Conservation (phyloP, 2,113 vertebrate genomes). For the Protobothrops mucrosquamatus region DNA sequence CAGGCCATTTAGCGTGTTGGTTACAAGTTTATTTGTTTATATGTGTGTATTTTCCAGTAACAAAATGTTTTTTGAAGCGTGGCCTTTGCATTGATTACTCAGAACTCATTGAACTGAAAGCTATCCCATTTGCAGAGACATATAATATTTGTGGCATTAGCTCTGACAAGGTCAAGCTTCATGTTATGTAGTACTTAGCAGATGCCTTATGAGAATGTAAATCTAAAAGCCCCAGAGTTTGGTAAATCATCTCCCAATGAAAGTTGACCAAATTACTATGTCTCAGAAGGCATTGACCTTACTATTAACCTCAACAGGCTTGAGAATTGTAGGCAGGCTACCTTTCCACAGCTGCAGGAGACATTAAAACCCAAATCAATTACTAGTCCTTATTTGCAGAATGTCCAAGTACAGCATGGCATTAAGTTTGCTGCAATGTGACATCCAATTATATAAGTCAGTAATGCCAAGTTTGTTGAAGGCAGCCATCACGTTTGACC, state of each 20-base stretch:
- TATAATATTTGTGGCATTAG: not conserved
- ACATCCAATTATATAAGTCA: not conserved
- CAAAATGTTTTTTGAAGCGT: not conserved
- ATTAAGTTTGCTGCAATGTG: not conserved
- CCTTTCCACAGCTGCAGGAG: not conserved
- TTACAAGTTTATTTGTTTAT: not conserved
- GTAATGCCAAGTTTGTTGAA: not conserved
- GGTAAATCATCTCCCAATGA: not conserved
- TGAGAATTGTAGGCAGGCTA: not conserved
- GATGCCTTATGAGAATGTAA: not conserved
- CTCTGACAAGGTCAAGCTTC: not conserved
- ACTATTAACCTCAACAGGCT: not conserved
- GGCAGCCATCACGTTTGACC: not conserved
- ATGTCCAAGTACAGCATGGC: not conserved
- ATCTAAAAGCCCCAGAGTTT: not conserved
- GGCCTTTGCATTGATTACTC: not conserved
- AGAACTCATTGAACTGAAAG: not conserved
- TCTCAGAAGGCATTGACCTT: not conserved
- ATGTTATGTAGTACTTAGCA: not conserved
- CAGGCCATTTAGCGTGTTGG: not conserved
- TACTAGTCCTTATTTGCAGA: not conserved
- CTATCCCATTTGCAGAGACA: not conserved
- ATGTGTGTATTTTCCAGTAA: not conserved
- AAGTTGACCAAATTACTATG: not conserved
- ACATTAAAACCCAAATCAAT: not conserved